Evolutionary conservation across 1,140 invertebrate genomes (phyloP).

Genomic region (Leptestheria dahalacensis): DNA sequence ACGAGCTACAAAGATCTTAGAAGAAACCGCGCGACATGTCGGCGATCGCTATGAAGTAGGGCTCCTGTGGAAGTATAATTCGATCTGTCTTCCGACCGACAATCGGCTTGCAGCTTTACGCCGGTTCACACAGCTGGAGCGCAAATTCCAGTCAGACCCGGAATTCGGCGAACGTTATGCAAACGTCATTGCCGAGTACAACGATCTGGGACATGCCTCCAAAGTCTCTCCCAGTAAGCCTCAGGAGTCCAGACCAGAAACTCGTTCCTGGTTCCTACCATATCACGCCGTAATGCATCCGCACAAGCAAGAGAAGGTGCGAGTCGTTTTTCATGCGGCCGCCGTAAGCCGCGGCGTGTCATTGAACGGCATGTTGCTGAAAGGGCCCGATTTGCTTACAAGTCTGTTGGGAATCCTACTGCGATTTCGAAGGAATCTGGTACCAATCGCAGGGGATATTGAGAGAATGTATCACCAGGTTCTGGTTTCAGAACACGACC

Average conservation of each 20-base stretch:
- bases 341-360: neutral
- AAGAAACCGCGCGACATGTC: conserved; percentile 6
- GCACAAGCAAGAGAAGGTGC: neutral
- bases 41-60: conserved; percentile 13
- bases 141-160: conserved; percentile 13
- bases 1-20: conserved; percentile 4
- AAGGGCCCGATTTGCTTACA: conserved; percentile 16
- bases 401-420: conserved; percentile 14
- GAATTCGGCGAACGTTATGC: neutral
- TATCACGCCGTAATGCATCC: neutral
- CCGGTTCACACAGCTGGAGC: neutral
- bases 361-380: conserved; percentile 13
- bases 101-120: neutral
- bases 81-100: conserved; percentile 6
- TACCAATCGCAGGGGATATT: conserved; percentile 13
- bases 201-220: neutral
- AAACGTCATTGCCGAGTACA: conserved; percentile 7
- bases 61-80: conserved; percentile 14
- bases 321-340: conserved; percentile 10
- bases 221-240: neutral
- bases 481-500: conserved; percentile 4
- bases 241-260: neutral
- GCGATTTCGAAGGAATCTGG: conserved; percentile 13
- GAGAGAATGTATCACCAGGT: conserved; percentile 17
- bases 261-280: conserved; percentile 8